phyloP scores from a whole-genome alignment of 1,140 invertebrate species.

The Bradysia coprophila region DNA sequence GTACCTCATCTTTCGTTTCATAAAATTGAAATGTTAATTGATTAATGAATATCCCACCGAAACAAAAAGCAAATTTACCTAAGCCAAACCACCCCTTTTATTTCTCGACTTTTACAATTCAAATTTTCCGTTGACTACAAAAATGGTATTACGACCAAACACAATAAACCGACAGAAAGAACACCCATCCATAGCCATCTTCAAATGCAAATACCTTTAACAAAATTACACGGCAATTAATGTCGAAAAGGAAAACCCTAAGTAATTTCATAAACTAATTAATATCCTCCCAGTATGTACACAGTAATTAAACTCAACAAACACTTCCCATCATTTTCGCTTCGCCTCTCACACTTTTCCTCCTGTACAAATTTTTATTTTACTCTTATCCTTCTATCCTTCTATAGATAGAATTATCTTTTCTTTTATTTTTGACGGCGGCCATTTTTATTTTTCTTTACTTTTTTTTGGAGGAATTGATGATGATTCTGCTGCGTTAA shows the following conservation, averaged over 20 bases:
- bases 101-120: too few relatives aligned
- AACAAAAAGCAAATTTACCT: too few relatives aligned
- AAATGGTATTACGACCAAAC: too few relatives aligned
- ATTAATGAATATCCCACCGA: too few relatives aligned
- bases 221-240: background rate
- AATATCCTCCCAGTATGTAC: background rate
- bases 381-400: too few relatives aligned
- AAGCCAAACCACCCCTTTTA: too few relatives aligned
- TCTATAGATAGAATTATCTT: background rate
- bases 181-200: background rate
- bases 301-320: background rate
- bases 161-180: too few relatives aligned
- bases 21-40: too few relatives aligned
- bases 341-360: too few relatives aligned
- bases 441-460: background rate
- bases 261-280: background rate
- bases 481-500: background rate
- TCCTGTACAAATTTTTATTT: background rate
- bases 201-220: background rate
- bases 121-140: too few relatives aligned
- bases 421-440: background rate
- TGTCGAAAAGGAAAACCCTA: background rate
- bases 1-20: too few relatives aligned
- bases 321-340: background rate
- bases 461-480: too few relatives aligned